These are phyloP conservation scores for Atta cephalotes DNA, from an alignment of 1,140 invertebrate species.

Conservation along the genomic window DNA sequence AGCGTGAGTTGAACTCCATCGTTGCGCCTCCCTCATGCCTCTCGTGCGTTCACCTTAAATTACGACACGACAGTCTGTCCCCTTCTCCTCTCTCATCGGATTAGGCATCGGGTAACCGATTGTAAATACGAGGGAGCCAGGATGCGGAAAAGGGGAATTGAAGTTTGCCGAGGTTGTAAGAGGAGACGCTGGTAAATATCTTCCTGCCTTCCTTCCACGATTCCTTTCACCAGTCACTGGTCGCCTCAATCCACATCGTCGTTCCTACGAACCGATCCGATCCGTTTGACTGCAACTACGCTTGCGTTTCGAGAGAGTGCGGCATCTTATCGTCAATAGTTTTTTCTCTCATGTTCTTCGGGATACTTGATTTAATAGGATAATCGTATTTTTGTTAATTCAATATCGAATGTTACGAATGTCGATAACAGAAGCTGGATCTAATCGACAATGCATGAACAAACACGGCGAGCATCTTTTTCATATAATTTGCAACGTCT, in stretches of 20 bases:
- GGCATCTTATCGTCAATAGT: conserved; percentile 28
- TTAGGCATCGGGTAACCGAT: conserved; percentile 79
- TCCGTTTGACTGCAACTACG: conserved; percentile 31
- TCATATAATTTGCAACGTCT: neutral
- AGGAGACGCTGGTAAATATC: conserved; percentile 78
- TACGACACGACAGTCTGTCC: conserved; percentile 61
- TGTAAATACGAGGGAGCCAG: conserved; percentile 75
- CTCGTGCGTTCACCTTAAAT: conserved; percentile 71
- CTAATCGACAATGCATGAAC: neutral
- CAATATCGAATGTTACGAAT: conserved; percentile 5
- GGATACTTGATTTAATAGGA: conserved; percentile 22
- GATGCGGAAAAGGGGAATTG: conserved; percentile 74
- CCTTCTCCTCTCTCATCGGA: conserved; percentile 68
- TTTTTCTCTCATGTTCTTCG: neutral
- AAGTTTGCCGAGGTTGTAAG: conserved; percentile 78
- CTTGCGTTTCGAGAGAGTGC: conserved; percentile 33
- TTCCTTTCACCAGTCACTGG: conserved; percentile 61
- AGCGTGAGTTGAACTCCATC: conserved; percentile 33
- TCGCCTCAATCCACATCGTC: conserved; percentile 47
- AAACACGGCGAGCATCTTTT: neutral
- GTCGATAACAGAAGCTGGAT: neutral
- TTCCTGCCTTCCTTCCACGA: conserved; percentile 67
- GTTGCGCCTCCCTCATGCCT: conserved; percentile 24
- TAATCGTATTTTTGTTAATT: conserved; percentile 23
- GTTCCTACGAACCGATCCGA: conserved; percentile 61